phyloP scores from a whole-genome alignment of 2,888 invertebrate species.

The Lamellibrachia satsuma region DNA sequence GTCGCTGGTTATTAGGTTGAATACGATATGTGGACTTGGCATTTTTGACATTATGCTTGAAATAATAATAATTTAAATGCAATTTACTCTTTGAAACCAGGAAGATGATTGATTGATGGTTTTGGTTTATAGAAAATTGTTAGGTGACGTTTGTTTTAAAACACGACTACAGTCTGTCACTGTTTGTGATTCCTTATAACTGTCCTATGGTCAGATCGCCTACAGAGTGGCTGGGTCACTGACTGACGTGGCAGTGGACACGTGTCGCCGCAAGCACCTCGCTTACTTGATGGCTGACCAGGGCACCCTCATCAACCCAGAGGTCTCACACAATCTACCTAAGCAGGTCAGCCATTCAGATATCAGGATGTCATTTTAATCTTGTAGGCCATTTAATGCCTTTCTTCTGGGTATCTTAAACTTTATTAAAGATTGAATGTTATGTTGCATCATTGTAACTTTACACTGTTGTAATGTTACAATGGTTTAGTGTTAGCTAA shows the following conservation, averaged over 20 bases:
- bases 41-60: background rate
- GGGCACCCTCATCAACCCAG: slow-evolving; percentile 90
- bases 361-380: too few species aligned
- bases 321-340: slow-evolving; percentile 87
- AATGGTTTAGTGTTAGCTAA: background rate
- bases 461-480: background rate
- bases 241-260: slow-evolving; percentile 84
- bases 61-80: background rate
- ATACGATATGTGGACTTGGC: background rate
- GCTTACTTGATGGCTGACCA: slow-evolving; percentile 97
- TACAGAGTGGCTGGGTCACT: slow-evolving; percentile 82
- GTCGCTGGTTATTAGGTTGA: too few species aligned
- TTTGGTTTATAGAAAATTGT: background rate
- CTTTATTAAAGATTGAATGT: too few species aligned
- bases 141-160: background rate
- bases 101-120: background rate
- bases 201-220: slow-evolving; percentile 68
- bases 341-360: slow-evolving; percentile 75
- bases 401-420: too few species aligned
- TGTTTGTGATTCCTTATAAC: background rate
- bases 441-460: background rate
- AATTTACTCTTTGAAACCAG: background rate
- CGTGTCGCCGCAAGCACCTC: slow-evolving; percentile 88
- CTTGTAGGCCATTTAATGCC: too few species aligned
- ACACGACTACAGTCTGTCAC: background rate